Evolutionary conservation across 2,113 vertebrate genomes (phyloP).

Genomic region (Phyllostomus hastatus): DNA sequence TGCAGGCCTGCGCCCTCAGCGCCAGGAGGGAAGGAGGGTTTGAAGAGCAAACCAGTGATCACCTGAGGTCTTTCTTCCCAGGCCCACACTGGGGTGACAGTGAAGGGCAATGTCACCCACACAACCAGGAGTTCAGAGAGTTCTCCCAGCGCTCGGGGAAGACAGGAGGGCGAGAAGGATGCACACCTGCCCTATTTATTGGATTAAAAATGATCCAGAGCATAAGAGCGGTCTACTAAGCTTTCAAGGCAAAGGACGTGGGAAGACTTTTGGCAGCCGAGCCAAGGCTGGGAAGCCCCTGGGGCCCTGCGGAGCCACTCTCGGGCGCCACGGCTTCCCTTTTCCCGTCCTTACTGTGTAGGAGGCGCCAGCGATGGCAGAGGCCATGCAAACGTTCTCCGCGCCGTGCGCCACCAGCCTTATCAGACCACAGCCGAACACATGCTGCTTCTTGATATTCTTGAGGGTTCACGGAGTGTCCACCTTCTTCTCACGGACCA

Average conservation of each 20-base stretch:
- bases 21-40: neutral
- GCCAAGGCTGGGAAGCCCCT: neutral
- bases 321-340: too few species aligned
- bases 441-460: neutral
- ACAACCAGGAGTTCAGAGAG: neutral
- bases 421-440: neutral
- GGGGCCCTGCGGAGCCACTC: neutral
- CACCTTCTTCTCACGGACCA: neutral
- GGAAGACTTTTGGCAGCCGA: neutral
- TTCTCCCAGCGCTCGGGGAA: neutral
- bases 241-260: neutral
- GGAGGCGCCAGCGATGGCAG: neutral
- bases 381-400: neutral
- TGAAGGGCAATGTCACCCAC: neutral
- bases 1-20: neutral
- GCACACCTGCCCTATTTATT: too few species aligned
- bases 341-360: rapidly evolving
- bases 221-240: neutral
- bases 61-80: neutral
- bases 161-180: neutral
- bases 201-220: neutral
- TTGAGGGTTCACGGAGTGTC: neutral
- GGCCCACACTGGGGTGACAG: neutral
- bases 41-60: neutral
- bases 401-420: neutral